Conservation (phyloP, 2,797 vertebrate genomes). For the Astyanax mexicanus region DNA sequence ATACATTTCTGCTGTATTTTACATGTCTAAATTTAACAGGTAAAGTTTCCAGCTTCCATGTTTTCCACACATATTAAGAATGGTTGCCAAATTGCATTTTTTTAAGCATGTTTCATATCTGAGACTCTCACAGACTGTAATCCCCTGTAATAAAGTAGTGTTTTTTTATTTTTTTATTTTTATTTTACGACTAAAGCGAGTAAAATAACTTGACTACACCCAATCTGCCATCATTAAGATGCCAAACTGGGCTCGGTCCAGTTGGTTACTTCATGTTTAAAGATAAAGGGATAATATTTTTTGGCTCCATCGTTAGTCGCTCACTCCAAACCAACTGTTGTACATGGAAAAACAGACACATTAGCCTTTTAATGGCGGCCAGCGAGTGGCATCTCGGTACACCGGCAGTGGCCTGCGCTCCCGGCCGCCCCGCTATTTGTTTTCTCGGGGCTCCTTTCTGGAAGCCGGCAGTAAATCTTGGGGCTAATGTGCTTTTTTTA, state of each 20-base stretch:
- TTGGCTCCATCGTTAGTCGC: neutral
- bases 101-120: no score
- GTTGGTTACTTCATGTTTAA: neutral
- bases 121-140: no score
- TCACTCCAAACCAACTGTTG: conserved; percentile 24
- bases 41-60: no score
- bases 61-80: no score
- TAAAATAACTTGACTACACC: neutral
- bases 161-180: no score
- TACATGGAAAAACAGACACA: conserved; percentile 12
- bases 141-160: neutral
- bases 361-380: conserved; percentile 35
- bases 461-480: conserved; percentile 52
- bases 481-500: conserved; percentile 52
- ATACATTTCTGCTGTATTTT: no score
- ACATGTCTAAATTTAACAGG: no score
- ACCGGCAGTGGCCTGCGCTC: conserved; percentile 28
- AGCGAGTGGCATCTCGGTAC: conserved; percentile 27
- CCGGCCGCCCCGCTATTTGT: conserved; percentile 46
- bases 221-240: neutral
- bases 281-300: neutral
- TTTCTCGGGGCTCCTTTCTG: conserved; percentile 53
- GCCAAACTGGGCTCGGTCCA: neutral
- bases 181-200: neutral
- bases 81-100: no score